Conservation (phyloP, 1,140 invertebrate genomes). For the Ptiloglossa arizonensis region DNA sequence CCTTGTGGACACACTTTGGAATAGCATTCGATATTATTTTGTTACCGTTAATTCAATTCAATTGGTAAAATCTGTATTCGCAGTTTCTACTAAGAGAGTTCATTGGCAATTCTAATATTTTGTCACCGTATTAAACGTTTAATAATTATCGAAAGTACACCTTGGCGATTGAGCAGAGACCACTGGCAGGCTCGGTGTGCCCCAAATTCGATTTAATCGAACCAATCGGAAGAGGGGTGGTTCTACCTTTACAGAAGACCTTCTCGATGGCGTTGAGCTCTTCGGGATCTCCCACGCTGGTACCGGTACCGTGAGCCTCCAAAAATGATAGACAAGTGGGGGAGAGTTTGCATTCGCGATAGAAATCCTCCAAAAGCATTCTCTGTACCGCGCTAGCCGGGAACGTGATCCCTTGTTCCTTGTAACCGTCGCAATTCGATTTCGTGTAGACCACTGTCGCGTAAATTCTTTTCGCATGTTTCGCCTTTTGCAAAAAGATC, state of each 20-base stretch:
- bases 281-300: conserved; percentile 92
- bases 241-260: conserved; percentile 88
- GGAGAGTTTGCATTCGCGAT: conserved; percentile 90
- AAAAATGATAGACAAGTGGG: conserved; percentile 89
- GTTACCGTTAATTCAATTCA: too few species aligned
- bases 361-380: conserved; percentile 90
- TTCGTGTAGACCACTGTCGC: conserved; percentile 87
- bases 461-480: conserved; percentile 90
- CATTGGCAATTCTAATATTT: too few species aligned
- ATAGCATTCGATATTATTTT: too few species aligned
- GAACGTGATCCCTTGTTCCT: conserved; percentile 94
- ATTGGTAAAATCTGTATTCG: too few species aligned
- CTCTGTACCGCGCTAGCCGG: conserved; percentile 93
- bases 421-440: conserved; percentile 91
- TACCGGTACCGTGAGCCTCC: conserved; percentile 96
- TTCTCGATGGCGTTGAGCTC: conserved; percentile 93
- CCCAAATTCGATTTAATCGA: conserved; percentile 97
- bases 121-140: too few species aligned
- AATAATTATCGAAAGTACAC: conserved; percentile 79
- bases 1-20: too few species aligned
- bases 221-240: conserved; percentile 89
- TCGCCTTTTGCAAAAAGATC: conserved; percentile 91
- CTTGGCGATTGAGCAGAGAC: conserved; percentile 92
- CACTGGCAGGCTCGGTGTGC: conserved; percentile 95
- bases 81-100: too few species aligned